Percentiles rank a stretch among this genome's conserved stretches.
These are phyloP conservation scores for Porites lobata DNA, from an alignment of 92 coral and sea anemone species.

Conservation along the genomic window DNA sequence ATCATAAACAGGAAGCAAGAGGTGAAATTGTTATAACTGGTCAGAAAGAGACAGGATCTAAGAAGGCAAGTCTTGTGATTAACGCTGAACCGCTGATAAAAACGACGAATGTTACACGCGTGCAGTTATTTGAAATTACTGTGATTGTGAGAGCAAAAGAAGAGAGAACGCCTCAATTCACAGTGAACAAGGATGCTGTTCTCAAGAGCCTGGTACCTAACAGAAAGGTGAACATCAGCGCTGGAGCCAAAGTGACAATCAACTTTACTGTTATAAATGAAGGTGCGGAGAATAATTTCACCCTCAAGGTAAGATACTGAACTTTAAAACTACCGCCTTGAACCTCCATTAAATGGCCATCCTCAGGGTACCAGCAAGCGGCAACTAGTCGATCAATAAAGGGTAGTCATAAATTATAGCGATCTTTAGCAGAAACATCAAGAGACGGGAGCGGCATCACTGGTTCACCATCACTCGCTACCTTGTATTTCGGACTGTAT, in stretches of 20 bases:
- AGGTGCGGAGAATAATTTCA: conserved; percentile 4
- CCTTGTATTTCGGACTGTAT: too few relatives aligned
- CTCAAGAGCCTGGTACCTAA: conserved; percentile 20
- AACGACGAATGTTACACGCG: background rate
- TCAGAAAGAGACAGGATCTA: conserved; percentile 18
- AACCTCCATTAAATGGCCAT: too few relatives aligned
- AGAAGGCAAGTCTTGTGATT: conserved; percentile 7
- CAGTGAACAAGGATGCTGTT: conserved; percentile 8
- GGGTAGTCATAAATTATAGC: too few relatives aligned
- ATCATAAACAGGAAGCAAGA: conserved; percentile 17
- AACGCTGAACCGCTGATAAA: conserved; percentile 13
- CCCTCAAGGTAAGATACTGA: conserved; percentile 21
- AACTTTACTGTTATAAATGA: conserved; percentile 34
- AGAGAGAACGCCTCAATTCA: background rate
- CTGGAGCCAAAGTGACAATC: conserved; percentile 26
- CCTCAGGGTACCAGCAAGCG: too few relatives aligned
- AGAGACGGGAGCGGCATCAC: too few relatives aligned
- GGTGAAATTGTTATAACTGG: conserved; percentile 30
- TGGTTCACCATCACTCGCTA: too few relatives aligned
- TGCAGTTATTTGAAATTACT: conserved; percentile 1
- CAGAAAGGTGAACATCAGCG: background rate
- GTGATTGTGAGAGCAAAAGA: conserved; percentile 15
- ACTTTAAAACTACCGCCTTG: background rate
- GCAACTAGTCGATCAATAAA: too few relatives aligned
- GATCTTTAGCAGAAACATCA: too few relatives aligned